These are phyloP conservation scores for Coenonympha arcania DNA, from an alignment of 2,888 invertebrate species.

Conservation along the genomic window DNA sequence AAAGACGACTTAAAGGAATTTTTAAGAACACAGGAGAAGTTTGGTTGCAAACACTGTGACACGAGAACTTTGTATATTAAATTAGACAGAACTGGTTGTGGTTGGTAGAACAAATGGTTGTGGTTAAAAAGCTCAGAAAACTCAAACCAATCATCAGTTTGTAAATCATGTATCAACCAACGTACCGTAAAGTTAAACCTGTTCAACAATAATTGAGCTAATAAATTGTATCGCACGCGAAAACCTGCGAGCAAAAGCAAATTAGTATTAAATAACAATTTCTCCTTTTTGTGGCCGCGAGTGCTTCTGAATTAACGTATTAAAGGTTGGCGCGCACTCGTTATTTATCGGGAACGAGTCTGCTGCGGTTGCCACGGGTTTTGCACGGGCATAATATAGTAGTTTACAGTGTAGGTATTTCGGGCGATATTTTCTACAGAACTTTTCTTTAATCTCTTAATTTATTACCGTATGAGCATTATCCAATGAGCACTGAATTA, in stretches of 20 bases:
- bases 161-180: neutral
- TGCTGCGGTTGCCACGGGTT: constrained; percentile 1
- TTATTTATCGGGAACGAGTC: constrained; percentile 10
- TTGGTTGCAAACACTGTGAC: too few relatives aligned
- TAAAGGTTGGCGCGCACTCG: constrained; percentile 8
- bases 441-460: neutral
- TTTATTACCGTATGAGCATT: too few relatives aligned
- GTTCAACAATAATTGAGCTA: too few relatives aligned
- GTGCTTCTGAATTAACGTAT: constrained; percentile 13
- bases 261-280: constrained; percentile 22
- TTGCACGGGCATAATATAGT: constrained; percentile 1
- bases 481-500: too few relatives aligned
- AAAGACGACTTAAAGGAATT: too few relatives aligned
- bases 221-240: neutral
- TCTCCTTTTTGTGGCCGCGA: constrained; percentile 6
- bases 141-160: too few relatives aligned
- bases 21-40: too few relatives aligned
- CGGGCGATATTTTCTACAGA: neutral
- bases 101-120: too few relatives aligned
- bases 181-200: too few relatives aligned
- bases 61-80: too few relatives aligned
- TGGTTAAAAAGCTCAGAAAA: too few relatives aligned
- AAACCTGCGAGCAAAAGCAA: neutral
- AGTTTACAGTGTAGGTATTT: constrained; percentile 1
- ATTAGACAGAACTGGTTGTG: too few relatives aligned